Evolutionary conservation across 2,113 vertebrate species (phyloP), one percentile per base, ranked within the genome.

Genomic region (Campylomormyrus numenius): DNA sequence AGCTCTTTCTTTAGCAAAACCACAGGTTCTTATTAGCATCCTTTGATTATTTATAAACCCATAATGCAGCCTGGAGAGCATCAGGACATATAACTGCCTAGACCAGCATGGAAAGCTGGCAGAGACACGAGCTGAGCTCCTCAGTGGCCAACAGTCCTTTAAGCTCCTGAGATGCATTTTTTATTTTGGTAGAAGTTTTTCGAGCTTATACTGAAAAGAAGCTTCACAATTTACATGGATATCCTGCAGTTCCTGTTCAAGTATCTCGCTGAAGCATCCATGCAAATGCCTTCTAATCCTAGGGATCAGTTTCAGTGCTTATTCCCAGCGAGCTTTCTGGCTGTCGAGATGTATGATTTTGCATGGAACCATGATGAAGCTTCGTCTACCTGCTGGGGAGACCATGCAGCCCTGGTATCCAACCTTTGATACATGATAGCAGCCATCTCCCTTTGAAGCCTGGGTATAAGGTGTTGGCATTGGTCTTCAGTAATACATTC

Each of bases 51-150:
- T 88, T 88, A 66, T 85, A 66, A 45, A 21, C 39, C 87, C 53
- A 56, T 49, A 89, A 89, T 52, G 49, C 9, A 24, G 2, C 13
- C 31, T 56, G 70, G 48, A 70, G 31, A 4, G 85, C 50, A 85
- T 21, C 10, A 85, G 58, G 87, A 74, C 31, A 19, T 89, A 70
- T 84, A 35, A 24, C 74, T 52, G 45, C 3, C 19, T 27, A 88
- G 86, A 39, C 56, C 48, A 27, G 31, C 42, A 17, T 48, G 46
- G 88, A 90, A 91, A 80, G 48, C 77, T 31, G 62, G 62, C 62
- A 70, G n/a, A 31, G 70, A n/a, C 52, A 48, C 50, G 13, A 86
- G 58, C 80, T 88, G 83, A 90, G 80, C 42, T 84, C 31, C 11
- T 50, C 70, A 45, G 48, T 21, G n/a, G n/a, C 48, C 27, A 49